Base-by-base conservation (phyloP, 2,797 vertebrate species). In the Borostomias antarcticus region DNA sequence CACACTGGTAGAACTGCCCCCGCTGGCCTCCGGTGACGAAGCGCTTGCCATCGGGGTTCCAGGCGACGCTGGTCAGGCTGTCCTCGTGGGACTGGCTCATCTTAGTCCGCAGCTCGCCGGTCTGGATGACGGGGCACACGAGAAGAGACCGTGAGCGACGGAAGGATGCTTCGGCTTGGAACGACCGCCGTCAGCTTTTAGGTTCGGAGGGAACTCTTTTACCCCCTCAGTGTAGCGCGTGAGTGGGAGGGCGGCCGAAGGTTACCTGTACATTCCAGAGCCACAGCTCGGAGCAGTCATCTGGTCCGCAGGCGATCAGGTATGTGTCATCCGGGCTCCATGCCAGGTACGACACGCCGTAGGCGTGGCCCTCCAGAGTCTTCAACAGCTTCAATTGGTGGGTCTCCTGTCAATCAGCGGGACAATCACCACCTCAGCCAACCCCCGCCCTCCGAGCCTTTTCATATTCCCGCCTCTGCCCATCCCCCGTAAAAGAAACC, bases 51-150 rank as follows among this genome's bases (percentile, higher is more conserved):
- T 98, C 97, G 71, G 96, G 96, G 88, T 98, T 98, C 97, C 97
- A 98, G 75, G 96, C 96, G 76, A 98, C 97, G 0, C 96, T 97
- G 58, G 97, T 98, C 89, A 98, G 90, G 86, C 97, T 98, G 83
- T 98, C 97, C 90, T 98, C 97, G 25, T 98, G 96, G 77, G 97
- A 98, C 28, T 98, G 97, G 85, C 95, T 98, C 96, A 98, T 98
- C 91, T 98, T 98, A 68, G 96, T 97, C 80, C 96, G 94, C 70
- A 98, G 85, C 82, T 98, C 97, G 68, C 96, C 96, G 1, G 96
- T 98, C 97, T 98, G 58, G n/a, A n/a, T n/a, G n/a, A n/a, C n/a
- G n/a, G n/a, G n/a, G 11, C 52, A 52, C 52, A 69, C n/a, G 66
- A 26, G 17, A 21, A 68, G 9, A 52, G 33, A 51, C 6, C 33